A percentile compares a stretch with the other conserved stretches of the same genome.
These are phyloP conservation scores for Cheilosia vulpina DNA, from an alignment of 2,888 invertebrate species.

Conservation along the genomic window DNA sequence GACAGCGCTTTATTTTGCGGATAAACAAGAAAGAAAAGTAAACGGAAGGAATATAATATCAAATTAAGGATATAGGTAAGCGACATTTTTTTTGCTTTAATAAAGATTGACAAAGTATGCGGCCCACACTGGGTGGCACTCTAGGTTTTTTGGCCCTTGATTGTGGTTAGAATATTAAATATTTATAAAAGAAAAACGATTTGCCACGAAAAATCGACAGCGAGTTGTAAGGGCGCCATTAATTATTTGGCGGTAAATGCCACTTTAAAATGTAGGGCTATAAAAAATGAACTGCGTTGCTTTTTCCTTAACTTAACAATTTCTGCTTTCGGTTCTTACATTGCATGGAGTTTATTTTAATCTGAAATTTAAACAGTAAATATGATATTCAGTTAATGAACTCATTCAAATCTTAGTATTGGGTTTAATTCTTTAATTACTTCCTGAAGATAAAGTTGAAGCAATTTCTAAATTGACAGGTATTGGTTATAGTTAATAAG, in stretches of 20 bases:
- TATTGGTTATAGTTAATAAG: too few species aligned
- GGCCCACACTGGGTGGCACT: too few species aligned
- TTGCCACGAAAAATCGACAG: background rate
- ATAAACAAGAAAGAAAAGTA: background rate
- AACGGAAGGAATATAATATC: background rate
- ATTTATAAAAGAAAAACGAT: conserved; percentile 28
- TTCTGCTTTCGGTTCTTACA: background rate
- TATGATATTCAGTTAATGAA: too few species aligned
- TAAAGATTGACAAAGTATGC: background rate
- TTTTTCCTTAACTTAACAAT: background rate
- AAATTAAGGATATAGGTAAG: background rate
- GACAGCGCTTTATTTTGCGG: background rate
- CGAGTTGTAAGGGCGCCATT: conserved; percentile 12
- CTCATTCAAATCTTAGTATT: too few species aligned
- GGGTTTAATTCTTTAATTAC: too few species aligned
- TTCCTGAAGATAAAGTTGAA: too few species aligned
- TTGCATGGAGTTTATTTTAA: too few species aligned
- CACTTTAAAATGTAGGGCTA: conserved; percentile 13
- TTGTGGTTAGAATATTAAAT: conserved; percentile 23
- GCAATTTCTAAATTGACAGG: too few species aligned
- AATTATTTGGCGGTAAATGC: conserved; percentile 10
- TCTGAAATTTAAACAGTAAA: too few species aligned
- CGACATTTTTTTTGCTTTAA: background rate
- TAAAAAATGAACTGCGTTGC: conserved; percentile 18
- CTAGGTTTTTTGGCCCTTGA: conserved; percentile 25